A percentile compares a stretch with the other conserved stretches of the same genome.
Conservation (phyloP, 2,888 invertebrate species). For the Drosophila hamatofila region DNA sequence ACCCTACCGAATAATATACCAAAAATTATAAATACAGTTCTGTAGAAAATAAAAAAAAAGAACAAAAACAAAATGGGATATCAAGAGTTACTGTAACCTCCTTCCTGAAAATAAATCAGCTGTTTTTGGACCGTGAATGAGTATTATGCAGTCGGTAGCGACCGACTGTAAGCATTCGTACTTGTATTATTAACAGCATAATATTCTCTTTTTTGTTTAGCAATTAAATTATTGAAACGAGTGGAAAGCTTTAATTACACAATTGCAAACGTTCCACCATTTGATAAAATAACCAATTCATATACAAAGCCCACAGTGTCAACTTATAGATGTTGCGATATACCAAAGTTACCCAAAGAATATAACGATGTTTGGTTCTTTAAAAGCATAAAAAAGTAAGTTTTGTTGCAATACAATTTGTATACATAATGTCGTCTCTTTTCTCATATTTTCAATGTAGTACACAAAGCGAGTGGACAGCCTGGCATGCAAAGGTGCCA, state of each 20-base stretch:
- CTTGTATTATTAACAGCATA: not conserved
- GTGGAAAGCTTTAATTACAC: not conserved
- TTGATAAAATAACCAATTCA: not conserved
- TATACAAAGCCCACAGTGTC: rapidly evolving
- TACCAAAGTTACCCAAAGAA: not conserved
- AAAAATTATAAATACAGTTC: no score
- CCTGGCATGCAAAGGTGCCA: slow-evolving; percentile 23
- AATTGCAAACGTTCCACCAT: no score
- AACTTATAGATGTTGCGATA: not conserved
- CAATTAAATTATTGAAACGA: no score
- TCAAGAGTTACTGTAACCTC: no score
- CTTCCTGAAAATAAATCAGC: not conserved
- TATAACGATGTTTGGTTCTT: slow-evolving; percentile 46
- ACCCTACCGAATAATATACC: no score
- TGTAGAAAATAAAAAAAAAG: no score
- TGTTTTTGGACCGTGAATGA: not conserved
- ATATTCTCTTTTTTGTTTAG: not conserved
- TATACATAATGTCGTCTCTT: no score
- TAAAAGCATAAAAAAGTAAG: slow-evolving; percentile 27
- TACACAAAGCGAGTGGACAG: not conserved
- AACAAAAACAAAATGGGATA: no score
- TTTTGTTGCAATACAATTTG: not conserved
- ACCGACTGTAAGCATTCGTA: not conserved
- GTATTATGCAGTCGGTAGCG: not conserved
- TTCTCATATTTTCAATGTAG: slow-evolving; percentile 9